These are phyloP conservation scores for Colistium nudipinnis DNA, from an alignment of 2,113 vertebrate species.

Conservation along the genomic window DNA sequence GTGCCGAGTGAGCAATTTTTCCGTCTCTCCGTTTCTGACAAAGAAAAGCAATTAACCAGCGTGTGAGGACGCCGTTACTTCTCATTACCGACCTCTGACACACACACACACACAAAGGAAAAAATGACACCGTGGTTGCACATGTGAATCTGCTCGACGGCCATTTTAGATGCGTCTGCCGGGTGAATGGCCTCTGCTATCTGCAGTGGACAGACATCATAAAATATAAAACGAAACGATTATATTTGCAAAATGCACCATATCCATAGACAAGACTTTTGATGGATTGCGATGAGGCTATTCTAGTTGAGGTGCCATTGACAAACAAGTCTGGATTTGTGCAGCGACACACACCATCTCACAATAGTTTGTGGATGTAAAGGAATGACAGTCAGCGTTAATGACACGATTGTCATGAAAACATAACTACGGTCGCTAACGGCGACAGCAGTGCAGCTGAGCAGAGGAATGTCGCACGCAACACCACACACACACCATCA, in stretches of 20 bases:
- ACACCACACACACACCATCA: constrained; percentile 26
- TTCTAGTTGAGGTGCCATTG: too few relatives aligned
- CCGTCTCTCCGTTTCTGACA: constrained; percentile 63
- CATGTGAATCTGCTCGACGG: constrained; percentile 38
- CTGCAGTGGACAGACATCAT: constrained; percentile 6
- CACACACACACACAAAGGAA: constrained; percentile 56
- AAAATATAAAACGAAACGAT: not conserved
- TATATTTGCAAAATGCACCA: constrained; percentile 9
- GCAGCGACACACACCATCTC: too few relatives aligned
- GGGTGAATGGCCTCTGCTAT: constrained; percentile 6
- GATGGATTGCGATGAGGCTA: too few relatives aligned
- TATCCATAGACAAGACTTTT: not conserved
- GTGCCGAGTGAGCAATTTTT: constrained; percentile 67
- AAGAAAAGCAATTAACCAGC: constrained; percentile 77
- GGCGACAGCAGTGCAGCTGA: constrained; percentile 17
- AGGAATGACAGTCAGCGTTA: too few relatives aligned
- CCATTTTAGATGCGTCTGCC: constrained; percentile 32
- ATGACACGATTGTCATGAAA: too few relatives aligned
- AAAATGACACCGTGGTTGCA: constrained; percentile 38
- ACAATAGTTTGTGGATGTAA: too few relatives aligned
- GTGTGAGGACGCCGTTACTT: constrained; percentile 53
- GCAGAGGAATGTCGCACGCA: constrained; percentile 48
- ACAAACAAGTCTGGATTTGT: too few relatives aligned
- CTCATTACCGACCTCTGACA: constrained; percentile 65
- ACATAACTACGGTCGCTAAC: constrained; percentile 26